A percentile compares a stretch with the other conserved stretches of the same genome.
Evolutionary conservation across 2,888 invertebrate species (phyloP).

Genomic region (Capitulum mitella): DNA sequence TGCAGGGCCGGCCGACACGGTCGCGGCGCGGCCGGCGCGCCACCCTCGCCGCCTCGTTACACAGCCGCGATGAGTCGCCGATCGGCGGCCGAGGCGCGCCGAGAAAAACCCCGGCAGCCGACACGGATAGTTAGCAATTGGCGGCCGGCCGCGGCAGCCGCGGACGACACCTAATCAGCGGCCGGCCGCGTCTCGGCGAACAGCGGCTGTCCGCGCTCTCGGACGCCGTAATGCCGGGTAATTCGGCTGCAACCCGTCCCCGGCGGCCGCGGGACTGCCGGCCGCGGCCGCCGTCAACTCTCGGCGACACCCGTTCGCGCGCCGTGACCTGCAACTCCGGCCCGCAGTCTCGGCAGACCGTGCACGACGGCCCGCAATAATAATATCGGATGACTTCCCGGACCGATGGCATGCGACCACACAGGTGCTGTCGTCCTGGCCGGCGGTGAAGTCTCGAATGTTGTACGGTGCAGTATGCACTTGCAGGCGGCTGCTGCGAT

Average conservation of each 20-base stretch:
- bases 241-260: background rate
- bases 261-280: background rate
- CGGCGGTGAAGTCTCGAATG: background rate
- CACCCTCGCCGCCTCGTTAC: background rate
- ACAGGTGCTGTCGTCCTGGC: background rate
- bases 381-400: background rate
- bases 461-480: background rate
- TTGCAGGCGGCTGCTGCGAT: background rate
- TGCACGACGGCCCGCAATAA: background rate
- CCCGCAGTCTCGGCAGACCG: background rate
- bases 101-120: background rate
- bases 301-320: background rate
- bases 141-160: background rate
- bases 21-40: background rate
- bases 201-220: background rate
- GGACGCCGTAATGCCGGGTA: background rate
- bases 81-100: background rate
- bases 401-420: background rate
- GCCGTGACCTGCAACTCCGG: background rate
- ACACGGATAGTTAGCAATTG: conserved; percentile 8
- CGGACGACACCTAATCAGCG: conserved; percentile 11
- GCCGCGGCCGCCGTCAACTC: background rate
- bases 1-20: background rate
- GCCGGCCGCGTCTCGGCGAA: background rate
- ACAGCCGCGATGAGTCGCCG: background rate